phyloP scores from a whole-genome alignment of 1,140 invertebrate species.

The Pachyrhynchus sulphureomaculatus region DNA sequence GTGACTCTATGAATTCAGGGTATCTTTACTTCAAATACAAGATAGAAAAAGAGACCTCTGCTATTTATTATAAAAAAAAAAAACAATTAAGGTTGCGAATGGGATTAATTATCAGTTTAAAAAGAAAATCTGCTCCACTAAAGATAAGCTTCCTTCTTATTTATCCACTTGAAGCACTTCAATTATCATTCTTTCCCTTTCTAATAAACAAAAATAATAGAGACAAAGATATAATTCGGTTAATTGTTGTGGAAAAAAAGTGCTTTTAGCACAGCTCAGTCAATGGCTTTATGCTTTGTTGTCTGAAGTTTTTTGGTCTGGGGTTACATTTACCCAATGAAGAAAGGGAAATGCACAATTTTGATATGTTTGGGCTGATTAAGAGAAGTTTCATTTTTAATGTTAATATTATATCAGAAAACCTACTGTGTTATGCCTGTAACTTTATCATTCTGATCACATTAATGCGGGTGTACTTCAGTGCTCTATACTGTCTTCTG shows the following conservation, averaged over 20 bases:
- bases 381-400: too few species aligned
- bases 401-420: too few species aligned
- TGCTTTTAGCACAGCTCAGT: neutral
- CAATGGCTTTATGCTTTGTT: conserved; percentile 21
- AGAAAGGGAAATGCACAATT: too few species aligned
- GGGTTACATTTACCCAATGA: too few species aligned
- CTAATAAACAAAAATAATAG: neutral
- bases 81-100: neutral
- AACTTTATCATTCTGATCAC: too few species aligned
- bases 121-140: conserved; percentile 18
- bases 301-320: conserved; percentile 5
- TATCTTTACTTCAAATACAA: neutral
- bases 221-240: conserved; percentile 14
- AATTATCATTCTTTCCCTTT: conserved; percentile 4
- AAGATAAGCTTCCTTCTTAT: neutral
- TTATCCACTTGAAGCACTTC: neutral
- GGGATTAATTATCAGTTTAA: neutral
- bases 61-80: neutral
- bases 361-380: too few species aligned
- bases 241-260: conserved; percentile 15
- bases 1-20: neutral
- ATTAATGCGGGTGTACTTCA: too few species aligned
- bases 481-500: too few species aligned
- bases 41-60: neutral
- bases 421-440: too few species aligned